phyloP scores from a whole-genome alignment of 2,113 vertebrate genomes.

The Dissostichus mawsoni region DNA sequence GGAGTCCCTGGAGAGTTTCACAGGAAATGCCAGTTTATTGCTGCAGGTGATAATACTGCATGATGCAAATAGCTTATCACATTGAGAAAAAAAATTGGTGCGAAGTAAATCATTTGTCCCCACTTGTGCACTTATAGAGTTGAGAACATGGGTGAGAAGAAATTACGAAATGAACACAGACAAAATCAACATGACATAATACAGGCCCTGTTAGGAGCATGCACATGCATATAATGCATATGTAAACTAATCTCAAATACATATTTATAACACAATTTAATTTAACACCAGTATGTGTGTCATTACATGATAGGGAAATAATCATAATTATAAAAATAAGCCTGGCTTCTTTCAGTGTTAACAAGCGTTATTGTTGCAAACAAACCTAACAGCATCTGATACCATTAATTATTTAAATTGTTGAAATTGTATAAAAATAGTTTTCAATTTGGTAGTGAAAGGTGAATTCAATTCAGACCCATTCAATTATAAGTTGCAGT shows the following conservation, averaged over 20 bases:
- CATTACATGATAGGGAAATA: neutral
- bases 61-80: conserved; percentile 20
- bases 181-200: neutral
- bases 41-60: conserved; percentile 63
- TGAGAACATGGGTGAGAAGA: conserved; percentile 39
- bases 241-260: neutral
- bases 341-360: neutral
- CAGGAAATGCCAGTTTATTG: conserved; percentile 75
- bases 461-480: too few relatives aligned
- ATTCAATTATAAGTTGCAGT: neutral
- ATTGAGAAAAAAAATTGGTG: conserved; percentile 38
- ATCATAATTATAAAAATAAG: neutral
- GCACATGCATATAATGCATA: neutral
- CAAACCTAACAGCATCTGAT: neutral
- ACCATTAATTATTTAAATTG: neutral
- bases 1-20: conserved; percentile 56
- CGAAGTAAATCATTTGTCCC: conserved; percentile 56
- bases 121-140: conserved; percentile 40
- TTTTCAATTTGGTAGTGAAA: too few relatives aligned
- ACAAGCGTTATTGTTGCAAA: neutral
- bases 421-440: neutral
- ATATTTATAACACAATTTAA: neutral
- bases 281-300: neutral
- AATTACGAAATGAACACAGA: neutral
- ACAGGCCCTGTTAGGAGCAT: neutral